Percentiles rank a stretch among this genome's conserved stretches.
Evolutionary conservation across 53 echinoderm and acorn worm species (phyloP).

Genomic region (Astropecten irregularis): DNA sequence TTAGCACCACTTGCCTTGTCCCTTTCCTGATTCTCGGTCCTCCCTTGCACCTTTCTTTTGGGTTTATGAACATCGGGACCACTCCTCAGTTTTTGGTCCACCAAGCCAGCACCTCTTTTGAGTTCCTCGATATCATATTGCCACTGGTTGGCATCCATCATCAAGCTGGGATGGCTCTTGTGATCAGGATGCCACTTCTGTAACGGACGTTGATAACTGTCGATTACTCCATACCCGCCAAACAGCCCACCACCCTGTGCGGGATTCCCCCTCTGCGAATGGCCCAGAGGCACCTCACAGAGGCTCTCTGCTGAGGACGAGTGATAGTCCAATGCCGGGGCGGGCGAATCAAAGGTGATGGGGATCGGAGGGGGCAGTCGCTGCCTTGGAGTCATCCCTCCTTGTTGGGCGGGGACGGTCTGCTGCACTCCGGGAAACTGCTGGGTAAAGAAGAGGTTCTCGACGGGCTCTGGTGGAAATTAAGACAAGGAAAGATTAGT

Average conservation of each 20-base stretch:
- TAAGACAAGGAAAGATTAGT: too few species aligned
- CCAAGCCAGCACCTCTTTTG: neutral
- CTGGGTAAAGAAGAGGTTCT: slow-evolving; percentile 48
- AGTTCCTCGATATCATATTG: neutral
- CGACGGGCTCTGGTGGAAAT: slow-evolving; percentile 22
- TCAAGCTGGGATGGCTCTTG: slow-evolving; percentile 34
- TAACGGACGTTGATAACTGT: neutral
- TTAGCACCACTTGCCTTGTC: neutral
- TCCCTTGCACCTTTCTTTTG: neutral
- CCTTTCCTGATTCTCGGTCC: neutral
- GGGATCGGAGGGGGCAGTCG: slow-evolving; percentile 50
- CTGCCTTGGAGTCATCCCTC: neutral
- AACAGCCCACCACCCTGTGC: neutral
- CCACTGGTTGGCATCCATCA: slow-evolving; percentile 9
- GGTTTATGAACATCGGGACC: slow-evolving; percentile 2
- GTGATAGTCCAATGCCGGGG: slow-evolving; percentile 72
- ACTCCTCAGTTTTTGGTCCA: neutral
- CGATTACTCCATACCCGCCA: neutral
- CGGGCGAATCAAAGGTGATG: slow-evolving; percentile 71
- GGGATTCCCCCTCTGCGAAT: neutral
- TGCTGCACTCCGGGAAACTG: slow-evolving; percentile 23
- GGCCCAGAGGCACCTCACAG: slow-evolving; percentile 71
- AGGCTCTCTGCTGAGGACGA: slow-evolving; percentile 93
- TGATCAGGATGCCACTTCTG: slow-evolving; percentile 4
- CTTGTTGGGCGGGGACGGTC: neutral